Percentiles rank a stretch among this genome's conserved stretches.
Evolutionary conservation across 2,888 invertebrate species (phyloP).

Genomic region (Meliscaeva auricollis): DNA sequence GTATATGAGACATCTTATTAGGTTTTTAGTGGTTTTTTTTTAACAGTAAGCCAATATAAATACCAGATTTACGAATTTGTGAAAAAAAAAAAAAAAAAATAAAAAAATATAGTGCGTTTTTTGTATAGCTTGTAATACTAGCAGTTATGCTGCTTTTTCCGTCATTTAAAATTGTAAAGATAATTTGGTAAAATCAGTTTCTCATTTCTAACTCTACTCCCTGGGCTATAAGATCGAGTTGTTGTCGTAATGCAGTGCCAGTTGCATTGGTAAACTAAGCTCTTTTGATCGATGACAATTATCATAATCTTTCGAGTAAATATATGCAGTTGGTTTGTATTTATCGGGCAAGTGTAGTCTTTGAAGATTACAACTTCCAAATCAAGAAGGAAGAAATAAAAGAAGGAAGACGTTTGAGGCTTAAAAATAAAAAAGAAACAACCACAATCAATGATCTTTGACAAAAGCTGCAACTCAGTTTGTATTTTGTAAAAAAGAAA

Average conservation of each 20-base stretch:
- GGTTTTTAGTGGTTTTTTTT: too few relatives aligned
- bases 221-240: neutral
- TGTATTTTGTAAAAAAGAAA: too few relatives aligned
- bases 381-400: conserved; percentile 3
- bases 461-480: too few relatives aligned
- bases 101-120: too few relatives aligned
- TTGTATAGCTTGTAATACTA: too few relatives aligned
- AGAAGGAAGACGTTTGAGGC: neutral
- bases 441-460: too few relatives aligned
- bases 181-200: neutral
- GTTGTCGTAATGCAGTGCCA: neutral
- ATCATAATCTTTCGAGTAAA: conserved; percentile 55
- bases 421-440: neutral
- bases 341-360: conserved; percentile 49
- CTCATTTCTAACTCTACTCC: neutral
- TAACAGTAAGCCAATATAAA: too few relatives aligned
- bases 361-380: conserved; percentile 38
- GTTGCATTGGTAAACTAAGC: conserved; percentile 12
- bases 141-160: too few relatives aligned
- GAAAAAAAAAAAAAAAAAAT: too few relatives aligned
- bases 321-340: conserved; percentile 3
- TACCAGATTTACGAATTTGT: too few relatives aligned
- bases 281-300: conserved; percentile 72
- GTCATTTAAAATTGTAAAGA: too few relatives aligned
- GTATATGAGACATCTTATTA: too few relatives aligned